These are phyloP conservation scores for Anguilla pacifica DNA, from an alignment of 2,797 vertebrate species.

Conservation along the genomic window DNA sequence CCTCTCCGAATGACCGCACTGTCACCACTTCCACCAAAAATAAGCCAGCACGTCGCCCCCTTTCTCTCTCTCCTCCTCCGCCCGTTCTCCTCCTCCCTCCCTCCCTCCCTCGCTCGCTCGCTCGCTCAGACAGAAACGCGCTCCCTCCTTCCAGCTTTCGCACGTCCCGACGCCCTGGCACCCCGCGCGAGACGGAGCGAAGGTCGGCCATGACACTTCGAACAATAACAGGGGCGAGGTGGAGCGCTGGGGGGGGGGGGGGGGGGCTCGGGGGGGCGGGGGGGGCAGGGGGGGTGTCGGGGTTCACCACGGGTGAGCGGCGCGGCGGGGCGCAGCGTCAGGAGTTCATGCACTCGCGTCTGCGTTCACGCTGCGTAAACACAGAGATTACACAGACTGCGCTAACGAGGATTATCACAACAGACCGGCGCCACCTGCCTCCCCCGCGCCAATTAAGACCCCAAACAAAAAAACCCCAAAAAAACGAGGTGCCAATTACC, in stretches of 20 bases:
- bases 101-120: background rate
- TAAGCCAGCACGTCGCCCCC: background rate
- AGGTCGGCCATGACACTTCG: constrained; percentile 34
- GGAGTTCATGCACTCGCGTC: too few species aligned
- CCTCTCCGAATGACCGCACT: constrained; percentile 7
- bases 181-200: background rate
- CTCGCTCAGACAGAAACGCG: background rate
- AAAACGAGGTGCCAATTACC: too few species aligned
- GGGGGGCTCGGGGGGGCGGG: too few species aligned
- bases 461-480: too few species aligned
- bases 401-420: too few species aligned
- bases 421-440: too few species aligned
- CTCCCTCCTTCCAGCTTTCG: constrained; percentile 8
- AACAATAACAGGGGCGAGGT: constrained; percentile 35
- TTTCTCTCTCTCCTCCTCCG: background rate
- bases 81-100: background rate
- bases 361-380: too few species aligned
- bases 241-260: background rate
- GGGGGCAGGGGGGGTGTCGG: too few species aligned
- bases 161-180: background rate
- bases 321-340: too few species aligned
- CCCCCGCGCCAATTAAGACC: too few species aligned
- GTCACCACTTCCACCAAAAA: background rate
- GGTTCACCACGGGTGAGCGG: too few species aligned
- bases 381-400: too few species aligned